Conservation (phyloP, 2,888 invertebrate genomes). For the Copidosoma aretas region DNA sequence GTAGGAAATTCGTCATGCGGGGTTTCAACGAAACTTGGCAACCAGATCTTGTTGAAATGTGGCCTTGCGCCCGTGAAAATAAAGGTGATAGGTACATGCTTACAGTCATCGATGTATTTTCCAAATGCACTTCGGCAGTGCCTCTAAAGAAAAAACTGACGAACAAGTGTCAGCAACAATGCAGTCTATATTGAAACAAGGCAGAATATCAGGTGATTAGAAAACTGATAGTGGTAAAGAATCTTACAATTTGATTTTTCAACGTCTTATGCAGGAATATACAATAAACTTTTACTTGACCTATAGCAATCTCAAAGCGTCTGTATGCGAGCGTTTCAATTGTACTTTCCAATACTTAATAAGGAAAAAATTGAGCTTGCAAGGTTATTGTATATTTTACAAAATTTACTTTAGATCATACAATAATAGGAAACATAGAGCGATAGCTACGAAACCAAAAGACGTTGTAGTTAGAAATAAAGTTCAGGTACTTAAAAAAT, state of each 20-base stretch:
- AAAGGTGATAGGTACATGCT: constrained; percentile 53
- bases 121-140: constrained; percentile 55
- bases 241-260: constrained; percentile 22
- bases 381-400: constrained; percentile 4
- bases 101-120: constrained; percentile 53
- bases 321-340: constrained; percentile 52
- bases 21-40: constrained; percentile 47
- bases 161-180: constrained; percentile 47
- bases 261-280: constrained; percentile 22
- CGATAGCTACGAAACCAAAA: constrained; percentile 10
- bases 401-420: not conserved
- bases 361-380: constrained; percentile 1
- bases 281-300: constrained; percentile 40
- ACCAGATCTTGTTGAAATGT: constrained; percentile 39
- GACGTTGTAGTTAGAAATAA: no score
- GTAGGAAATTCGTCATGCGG: not conserved
- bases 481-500: no score
- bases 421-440: constrained; percentile 6
- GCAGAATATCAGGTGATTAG: constrained; percentile 36
- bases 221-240: constrained; percentile 39
- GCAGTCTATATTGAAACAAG: constrained; percentile 12
- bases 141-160: constrained; percentile 39
- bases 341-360: constrained; percentile 41
- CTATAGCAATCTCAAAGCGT: constrained; percentile 46
- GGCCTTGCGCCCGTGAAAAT: constrained; percentile 25